Conservation (phyloP, 2,113 vertebrate genomes). For the Macheiramphus alcinus region DNA sequence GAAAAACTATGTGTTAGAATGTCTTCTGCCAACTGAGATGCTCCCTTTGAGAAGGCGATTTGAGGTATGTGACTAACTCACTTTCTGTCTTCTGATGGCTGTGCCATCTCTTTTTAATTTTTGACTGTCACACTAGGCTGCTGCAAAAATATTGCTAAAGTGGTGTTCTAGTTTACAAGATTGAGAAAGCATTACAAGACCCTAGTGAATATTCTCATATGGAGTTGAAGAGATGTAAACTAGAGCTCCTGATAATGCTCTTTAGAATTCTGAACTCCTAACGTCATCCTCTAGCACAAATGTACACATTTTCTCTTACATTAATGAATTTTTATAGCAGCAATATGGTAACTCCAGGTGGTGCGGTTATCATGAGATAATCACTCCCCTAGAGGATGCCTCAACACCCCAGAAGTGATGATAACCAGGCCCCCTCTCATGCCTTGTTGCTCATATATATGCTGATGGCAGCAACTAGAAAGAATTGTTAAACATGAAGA, state of each 20-base stretch:
- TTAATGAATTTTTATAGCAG: slow-evolving; percentile 63
- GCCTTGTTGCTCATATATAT: slow-evolving; percentile 20
- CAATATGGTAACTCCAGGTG: slow-evolving; percentile 69
- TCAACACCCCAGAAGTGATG: slow-evolving; percentile 39
- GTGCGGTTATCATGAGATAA: slow-evolving; percentile 60
- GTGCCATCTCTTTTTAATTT: neutral
- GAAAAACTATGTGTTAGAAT: neutral
- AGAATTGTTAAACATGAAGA: slow-evolving; percentile 30
- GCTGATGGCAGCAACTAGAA: slow-evolving; percentile 57
- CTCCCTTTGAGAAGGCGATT: slow-evolving; percentile 11
- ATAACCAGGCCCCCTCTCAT: neutral
- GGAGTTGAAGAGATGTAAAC: neutral
- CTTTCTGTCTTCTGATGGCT: neutral
- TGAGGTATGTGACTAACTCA: neutral
- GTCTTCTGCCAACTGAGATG: slow-evolving; percentile 21
- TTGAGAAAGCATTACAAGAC: neutral
- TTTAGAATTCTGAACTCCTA: slow-evolving; percentile 51
- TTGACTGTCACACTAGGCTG: neutral
- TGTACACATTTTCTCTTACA: slow-evolving; percentile 41
- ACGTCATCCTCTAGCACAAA: slow-evolving; percentile 45
- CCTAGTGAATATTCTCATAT: neutral
- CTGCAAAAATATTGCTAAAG: slow-evolving; percentile 5
- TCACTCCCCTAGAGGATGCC: slow-evolving; percentile 12
- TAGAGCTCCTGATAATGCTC: neutral
- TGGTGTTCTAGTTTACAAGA: slow-evolving; percentile 1